A percentile compares a stretch with the other conserved stretches of the same genome.
Evolutionary conservation across 2,888 invertebrate species (phyloP).

Genomic region (Eutolmus rufibarbis): DNA sequence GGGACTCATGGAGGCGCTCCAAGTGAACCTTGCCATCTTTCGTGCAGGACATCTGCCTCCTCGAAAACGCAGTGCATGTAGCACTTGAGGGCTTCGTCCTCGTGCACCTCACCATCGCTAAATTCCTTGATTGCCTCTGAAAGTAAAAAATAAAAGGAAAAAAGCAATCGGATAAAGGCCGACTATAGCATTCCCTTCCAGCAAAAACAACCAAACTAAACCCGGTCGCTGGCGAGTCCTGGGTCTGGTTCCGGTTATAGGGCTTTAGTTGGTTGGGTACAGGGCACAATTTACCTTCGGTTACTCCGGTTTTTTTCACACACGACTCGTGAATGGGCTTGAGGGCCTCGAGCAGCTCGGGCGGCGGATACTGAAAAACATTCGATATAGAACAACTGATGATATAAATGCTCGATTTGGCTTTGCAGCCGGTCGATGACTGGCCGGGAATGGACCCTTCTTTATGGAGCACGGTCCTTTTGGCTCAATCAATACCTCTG

Average conservation of each 20-base stretch:
- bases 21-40: constrained; percentile 55
- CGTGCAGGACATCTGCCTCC: constrained; percentile 53
- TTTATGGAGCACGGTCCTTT: neutral
- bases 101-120: constrained; percentile 55
- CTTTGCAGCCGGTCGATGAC: neutral
- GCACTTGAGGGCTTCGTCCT: constrained; percentile 55
- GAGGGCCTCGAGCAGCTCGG: constrained; percentile 50
- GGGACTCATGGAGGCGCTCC: constrained; percentile 51
- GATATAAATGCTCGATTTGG: constrained; percentile 6
- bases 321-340: constrained; percentile 52
- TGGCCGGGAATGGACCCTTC: constrained; percentile 2
- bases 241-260: neutral
- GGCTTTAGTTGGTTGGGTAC: neutral
- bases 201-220: neutral
- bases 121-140: constrained; percentile 54
- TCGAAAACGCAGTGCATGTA: constrained; percentile 57
- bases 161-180: neutral
- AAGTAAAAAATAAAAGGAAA: neutral
- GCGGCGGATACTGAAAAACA: constrained; percentile 53
- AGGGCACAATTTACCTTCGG: constrained; percentile 49
- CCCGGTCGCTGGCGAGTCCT: neutral
- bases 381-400: neutral
- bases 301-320: constrained; percentile 52
- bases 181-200: neutral
- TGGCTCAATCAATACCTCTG: constrained; percentile 46